Conservation (phyloP, 2,888 invertebrate species). For the Rambutsinella grinnellia region DNA sequence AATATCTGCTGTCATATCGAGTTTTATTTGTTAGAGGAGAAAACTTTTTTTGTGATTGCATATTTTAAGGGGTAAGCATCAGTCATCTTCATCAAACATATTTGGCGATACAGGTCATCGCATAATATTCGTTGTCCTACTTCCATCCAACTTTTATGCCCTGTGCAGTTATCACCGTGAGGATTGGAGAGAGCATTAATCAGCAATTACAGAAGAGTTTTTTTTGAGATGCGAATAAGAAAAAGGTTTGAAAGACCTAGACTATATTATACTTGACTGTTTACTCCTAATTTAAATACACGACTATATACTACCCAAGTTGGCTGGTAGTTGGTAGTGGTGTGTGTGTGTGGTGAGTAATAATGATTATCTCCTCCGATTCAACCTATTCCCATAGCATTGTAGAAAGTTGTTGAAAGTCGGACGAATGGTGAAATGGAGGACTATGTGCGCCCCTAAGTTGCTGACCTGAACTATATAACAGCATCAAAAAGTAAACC, state of each 20-base stretch:
- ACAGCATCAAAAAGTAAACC: constrained; percentile 36
- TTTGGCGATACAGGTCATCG: constrained; percentile 24
- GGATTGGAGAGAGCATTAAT: neutral
- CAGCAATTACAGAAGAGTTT: no score
- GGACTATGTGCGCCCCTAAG: constrained; percentile 44
- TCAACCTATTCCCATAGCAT: constrained; percentile 1
- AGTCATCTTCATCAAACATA: constrained; percentile 11
- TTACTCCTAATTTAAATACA: neutral
- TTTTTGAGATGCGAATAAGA: no score
- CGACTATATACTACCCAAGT: neutral
- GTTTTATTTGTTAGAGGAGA: neutral
- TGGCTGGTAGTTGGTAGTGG: no score
- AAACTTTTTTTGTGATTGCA: neutral
- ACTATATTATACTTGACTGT: neutral
- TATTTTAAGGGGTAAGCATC: neutral
- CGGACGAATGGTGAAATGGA: constrained; percentile 17
- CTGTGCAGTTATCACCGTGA: no score
- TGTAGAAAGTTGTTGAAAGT: constrained; percentile 44
- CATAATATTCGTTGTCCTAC: neutral
- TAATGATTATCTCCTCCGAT: neutral
- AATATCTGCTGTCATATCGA: neutral
- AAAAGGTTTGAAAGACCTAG: neutral
- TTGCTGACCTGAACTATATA: constrained; percentile 52
- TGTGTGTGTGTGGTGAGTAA: neutral
- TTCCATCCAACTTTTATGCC: neutral